Evolutionary conservation across 2,888 invertebrate genomes (phyloP).

Genomic region (Tholera decimalis): DNA sequence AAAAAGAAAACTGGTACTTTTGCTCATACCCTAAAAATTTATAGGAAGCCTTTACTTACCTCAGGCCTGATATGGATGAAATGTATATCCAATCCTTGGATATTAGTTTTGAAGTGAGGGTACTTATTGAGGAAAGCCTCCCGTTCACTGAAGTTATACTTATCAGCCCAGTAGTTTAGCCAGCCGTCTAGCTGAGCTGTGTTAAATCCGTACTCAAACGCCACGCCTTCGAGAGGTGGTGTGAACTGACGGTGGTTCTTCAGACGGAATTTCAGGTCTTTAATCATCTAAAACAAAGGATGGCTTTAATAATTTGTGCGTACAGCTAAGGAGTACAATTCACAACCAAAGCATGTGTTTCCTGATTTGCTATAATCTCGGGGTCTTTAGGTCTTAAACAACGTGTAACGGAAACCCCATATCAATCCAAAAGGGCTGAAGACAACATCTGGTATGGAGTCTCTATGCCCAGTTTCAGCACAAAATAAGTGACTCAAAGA

Average conservation of each 20-base stretch:
- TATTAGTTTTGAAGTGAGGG: constrained; percentile 95
- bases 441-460: too few species aligned
- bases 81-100: constrained; percentile 94
- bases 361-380: too few species aligned
- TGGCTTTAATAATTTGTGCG: background rate
- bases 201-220: constrained; percentile 96
- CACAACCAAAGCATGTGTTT: too few species aligned
- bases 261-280: constrained; percentile 78
- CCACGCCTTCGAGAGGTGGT: constrained; percentile 93
- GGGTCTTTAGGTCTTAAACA: too few species aligned
- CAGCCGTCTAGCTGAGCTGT: constrained; percentile 92
- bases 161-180: constrained; percentile 94
- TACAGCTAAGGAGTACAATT: too few species aligned
- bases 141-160: constrained; percentile 93
- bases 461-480: too few species aligned
- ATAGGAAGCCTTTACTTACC: constrained; percentile 60
- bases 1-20: background rate
- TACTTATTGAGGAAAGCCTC: constrained; percentile 93
- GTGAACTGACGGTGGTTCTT: constrained; percentile 76
- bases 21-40: background rate
- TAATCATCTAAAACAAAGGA: constrained; percentile 75
- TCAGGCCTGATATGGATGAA: constrained; percentile 93
- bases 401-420: too few species aligned
- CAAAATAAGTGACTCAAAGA: too few species aligned
- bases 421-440: too few species aligned